A percentile compares a stretch with the other conserved stretches of the same genome.
These are phyloP conservation scores for Discoglossus pictus DNA, from an alignment of 2,797 vertebrate genomes.

Conservation along the genomic window DNA sequence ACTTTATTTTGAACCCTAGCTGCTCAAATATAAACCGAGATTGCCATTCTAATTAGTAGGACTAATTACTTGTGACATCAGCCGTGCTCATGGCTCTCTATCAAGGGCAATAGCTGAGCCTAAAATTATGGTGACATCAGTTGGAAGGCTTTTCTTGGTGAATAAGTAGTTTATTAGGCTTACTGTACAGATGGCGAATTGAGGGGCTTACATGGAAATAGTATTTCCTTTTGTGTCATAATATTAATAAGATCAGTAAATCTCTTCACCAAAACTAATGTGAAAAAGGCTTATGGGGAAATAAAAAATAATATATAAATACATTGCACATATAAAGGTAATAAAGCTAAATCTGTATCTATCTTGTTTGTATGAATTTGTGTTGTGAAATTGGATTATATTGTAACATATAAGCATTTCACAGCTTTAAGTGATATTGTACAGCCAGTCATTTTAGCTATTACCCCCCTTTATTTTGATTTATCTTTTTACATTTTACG, in stretches of 20 bases:
- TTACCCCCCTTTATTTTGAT: no score
- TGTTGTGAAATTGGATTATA: no score
- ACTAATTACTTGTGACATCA: conserved; percentile 50
- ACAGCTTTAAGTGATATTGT: no score
- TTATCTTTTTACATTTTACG: no score
- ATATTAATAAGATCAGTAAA: conserved; percentile 61
- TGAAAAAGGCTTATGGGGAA: conserved; percentile 12
- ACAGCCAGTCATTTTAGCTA: no score
- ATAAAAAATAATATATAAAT: no score
- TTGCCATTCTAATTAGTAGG: conserved; percentile 49
- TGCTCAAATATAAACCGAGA: conserved; percentile 48
- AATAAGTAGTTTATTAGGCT: conserved; percentile 62
- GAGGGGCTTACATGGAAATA: conserved; percentile 59
- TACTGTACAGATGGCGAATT: conserved; percentile 68
- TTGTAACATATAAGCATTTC: no score
- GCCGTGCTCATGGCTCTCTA: conserved; percentile 36
- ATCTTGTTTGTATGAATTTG: no score
- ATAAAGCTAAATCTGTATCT: no score
- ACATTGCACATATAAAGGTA: no score
- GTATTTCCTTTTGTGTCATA: conserved; percentile 61
- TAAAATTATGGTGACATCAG: conserved; percentile 39
- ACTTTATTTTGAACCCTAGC: conserved; percentile 37
- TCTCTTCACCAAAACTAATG: conserved; percentile 52
- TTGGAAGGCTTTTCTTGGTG: conserved; percentile 41
- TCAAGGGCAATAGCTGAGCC: conserved; percentile 40